Base-by-base conservation (phyloP, 2,797 vertebrate species). In the Bucorvus abyssinicus region DNA sequence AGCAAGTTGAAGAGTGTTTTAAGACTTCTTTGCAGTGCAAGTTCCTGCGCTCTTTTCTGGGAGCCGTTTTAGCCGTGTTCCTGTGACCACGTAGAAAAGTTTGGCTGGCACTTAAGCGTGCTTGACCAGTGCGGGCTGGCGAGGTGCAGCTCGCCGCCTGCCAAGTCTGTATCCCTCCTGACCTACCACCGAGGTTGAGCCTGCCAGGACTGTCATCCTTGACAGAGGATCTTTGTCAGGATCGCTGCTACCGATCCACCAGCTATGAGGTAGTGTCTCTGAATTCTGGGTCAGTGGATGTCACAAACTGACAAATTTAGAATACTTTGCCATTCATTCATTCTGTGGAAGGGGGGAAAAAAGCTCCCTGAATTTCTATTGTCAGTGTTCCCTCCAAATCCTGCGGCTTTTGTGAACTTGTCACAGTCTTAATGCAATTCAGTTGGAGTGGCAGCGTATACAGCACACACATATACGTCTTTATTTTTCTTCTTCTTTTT, bases 261-360 rank as follows among this genome's bases (percentile, higher is more conserved):
- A 95, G 6, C 95, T 96, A 95, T 97, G 95, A 96, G 95, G 92
- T 96, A 96, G 95, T 96, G 94, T 97, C 96, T 97, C 95, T 95
- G 85, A 93, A 94, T 97, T 97, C 96, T 97, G 96, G 96, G 94
- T 97, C 95, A 96, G 81, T 95, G 94, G 17, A 86, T 97, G 95
- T 96, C 95, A 95, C 93, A 97, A 94, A 95, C 93, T 93, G 95
- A 97, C 95, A 96, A 97, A 96, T 96, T 91, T 94, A 96, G 96
- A 96, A 90, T 93, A 82, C 90, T 96, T 97, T 79, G 76, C 89
- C 71, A 49, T 94, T 96, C 94, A 96, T 95, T 96, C 94, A 92
- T 74, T 95, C 93, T 77, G 80, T 88, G 80, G 47, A 30, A 53
- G 67, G 70, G n/a, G 24, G 14, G 64, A 12, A 27, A 57, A 82